phyloP scores from a whole-genome alignment of 2,113 vertebrate species.

The Phalacrocorax aristotelis region DNA sequence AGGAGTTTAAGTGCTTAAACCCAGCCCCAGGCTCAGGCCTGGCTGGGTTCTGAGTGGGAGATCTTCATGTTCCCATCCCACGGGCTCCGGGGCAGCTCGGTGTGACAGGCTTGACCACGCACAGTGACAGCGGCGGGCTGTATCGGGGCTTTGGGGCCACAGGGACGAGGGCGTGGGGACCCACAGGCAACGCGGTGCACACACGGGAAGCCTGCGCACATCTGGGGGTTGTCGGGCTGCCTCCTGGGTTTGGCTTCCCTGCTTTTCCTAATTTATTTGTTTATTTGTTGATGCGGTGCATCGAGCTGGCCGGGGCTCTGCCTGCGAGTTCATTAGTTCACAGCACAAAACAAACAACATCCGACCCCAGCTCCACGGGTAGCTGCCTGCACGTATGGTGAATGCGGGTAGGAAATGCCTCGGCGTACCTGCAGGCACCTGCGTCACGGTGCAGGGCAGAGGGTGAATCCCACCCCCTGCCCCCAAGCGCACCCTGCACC shows the following conservation, averaged over 20 bases:
- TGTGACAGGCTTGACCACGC: fast-evolving
- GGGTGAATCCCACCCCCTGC: not conserved
- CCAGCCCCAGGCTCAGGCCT: not conserved
- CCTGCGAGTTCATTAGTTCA: not conserved
- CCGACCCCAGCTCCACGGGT: not conserved
- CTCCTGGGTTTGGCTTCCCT: not conserved
- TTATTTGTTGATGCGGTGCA: not conserved
- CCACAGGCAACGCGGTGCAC: fast-evolving
- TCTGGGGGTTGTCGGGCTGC: not conserved
- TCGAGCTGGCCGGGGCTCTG: not conserved
- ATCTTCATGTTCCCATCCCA: not conserved
- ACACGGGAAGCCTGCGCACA: fast-evolving
- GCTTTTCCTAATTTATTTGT: not conserved
- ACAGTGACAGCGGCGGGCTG: not conserved
- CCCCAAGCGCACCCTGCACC: fast-evolving
- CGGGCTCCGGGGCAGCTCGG: not conserved
- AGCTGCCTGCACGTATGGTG: not conserved
- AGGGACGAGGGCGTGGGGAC: fast-evolving
- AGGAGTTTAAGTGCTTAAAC: not conserved
- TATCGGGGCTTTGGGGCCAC: fast-evolving
- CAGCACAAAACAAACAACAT: constrained; percentile 11
- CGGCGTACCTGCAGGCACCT: fast-evolving
- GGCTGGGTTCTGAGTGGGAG: not conserved
- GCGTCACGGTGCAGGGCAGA: fast-evolving
- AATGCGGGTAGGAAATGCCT: not conserved